A percentile compares a stretch with the other conserved stretches of the same genome.
phyloP scores from a whole-genome alignment of 2,888 invertebrate species.

The Ecliptopera silaceata region DNA sequence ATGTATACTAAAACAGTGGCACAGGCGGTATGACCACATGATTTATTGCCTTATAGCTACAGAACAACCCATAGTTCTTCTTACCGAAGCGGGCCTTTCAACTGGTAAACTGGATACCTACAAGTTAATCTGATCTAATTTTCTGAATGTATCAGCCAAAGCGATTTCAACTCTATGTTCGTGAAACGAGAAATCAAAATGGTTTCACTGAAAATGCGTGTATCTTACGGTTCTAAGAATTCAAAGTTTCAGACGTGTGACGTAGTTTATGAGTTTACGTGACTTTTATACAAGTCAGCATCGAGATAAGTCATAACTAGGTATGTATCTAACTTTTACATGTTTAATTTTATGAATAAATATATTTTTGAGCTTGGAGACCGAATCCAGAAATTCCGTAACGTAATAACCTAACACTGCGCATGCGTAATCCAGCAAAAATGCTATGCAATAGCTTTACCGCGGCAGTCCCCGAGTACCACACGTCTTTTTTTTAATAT shows the following conservation, averaged over 20 bases:
- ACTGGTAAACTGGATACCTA: constrained; percentile 15
- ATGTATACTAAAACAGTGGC: constrained; percentile 26
- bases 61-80: constrained; percentile 5
- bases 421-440: too few relatives aligned
- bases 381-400: too few relatives aligned
- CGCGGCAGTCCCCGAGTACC: too few relatives aligned
- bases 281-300: constrained; percentile 26
- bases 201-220: neutral
- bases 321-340: too few relatives aligned
- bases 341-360: too few relatives aligned
- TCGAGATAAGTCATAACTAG: neutral
- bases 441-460: too few relatives aligned
- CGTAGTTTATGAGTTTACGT: constrained; percentile 49
- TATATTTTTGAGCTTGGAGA: too few relatives aligned
- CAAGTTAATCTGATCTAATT: constrained; percentile 45
- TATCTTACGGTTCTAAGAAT: constrained; percentile 46
- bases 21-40: constrained; percentile 20
- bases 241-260: constrained; percentile 34
- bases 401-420: too few relatives aligned
- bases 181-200: neutral
- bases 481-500: too few relatives aligned
- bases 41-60: constrained; percentile 16
- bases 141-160: constrained; percentile 29
- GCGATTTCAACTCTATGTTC: constrained; percentile 3
- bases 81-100: constrained; percentile 19